Evolutionary conservation across 2,113 vertebrate species (phyloP).

Genomic region (Cnemophilus loriae): DNA sequence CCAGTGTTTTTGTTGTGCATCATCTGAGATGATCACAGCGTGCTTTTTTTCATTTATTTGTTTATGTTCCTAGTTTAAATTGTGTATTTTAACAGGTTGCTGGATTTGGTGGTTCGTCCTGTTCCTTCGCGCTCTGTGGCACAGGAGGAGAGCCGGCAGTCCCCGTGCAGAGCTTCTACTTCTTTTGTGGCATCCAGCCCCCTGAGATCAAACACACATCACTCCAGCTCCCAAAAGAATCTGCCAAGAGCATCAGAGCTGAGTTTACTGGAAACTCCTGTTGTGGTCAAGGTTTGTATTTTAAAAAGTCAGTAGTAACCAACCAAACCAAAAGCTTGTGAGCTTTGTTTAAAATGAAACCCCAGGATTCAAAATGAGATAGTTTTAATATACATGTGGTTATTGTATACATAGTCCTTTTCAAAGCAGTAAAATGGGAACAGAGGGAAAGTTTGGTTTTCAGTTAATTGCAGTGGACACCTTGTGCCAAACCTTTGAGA

Average conservation of each 20-base stretch:
- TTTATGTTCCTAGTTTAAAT: not conserved
- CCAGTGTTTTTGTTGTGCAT: not conserved
- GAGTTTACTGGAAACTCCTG: conserved; percentile 83
- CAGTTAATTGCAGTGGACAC: not conserved
- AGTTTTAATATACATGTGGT: not conserved
- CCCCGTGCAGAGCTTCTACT: conserved; percentile 60
- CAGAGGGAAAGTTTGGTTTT: not conserved
- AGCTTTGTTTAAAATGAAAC: not conserved
- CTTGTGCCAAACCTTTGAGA: not conserved
- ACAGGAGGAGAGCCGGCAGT: conserved; percentile 52
- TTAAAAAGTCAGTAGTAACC: not conserved
- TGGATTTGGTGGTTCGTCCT: conserved; percentile 82
- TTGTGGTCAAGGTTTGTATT: conserved; percentile 75
- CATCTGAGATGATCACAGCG: not conserved
- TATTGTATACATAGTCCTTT: not conserved
- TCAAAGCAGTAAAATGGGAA: not conserved
- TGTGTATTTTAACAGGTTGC: conserved; percentile 67
- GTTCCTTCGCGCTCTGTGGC: conserved; percentile 55
- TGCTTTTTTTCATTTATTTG: not conserved
- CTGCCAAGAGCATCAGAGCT: conserved; percentile 75
- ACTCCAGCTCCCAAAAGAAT: conserved; percentile 51
- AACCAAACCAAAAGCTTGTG: not conserved
- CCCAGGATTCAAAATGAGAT: not conserved
- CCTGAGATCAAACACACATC: not conserved
- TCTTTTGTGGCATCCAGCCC: conserved; percentile 52